Conservation (phyloP, 2,888 invertebrate genomes). For the Drosophila algonquin region DNA sequence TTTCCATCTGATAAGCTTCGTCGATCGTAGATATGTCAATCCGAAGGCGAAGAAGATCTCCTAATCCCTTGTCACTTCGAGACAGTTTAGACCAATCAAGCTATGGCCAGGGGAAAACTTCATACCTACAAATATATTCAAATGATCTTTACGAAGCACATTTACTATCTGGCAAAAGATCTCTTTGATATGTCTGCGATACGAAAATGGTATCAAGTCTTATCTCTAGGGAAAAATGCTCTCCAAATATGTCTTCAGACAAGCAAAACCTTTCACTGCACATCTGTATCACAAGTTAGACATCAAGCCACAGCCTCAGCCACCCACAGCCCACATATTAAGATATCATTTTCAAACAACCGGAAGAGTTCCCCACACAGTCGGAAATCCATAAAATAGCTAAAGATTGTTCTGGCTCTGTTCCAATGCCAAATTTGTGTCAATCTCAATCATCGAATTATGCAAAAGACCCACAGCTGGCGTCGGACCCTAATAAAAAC, state of each 20-base stretch:
- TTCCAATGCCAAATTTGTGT: conserved; percentile 44
- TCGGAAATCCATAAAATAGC: conserved; percentile 26
- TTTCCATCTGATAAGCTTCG: conserved; percentile 36
- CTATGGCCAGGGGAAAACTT: neutral
- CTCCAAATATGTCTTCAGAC: conserved; percentile 10
- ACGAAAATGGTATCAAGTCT: conserved; percentile 5
- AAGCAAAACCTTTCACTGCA: conserved; percentile 32
- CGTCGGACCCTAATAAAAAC: conserved; percentile 45
- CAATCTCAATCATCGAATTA: conserved; percentile 57
- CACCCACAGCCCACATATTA: conserved; percentile 59
- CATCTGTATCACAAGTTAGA: neutral
- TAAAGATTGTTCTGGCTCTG: conserved; percentile 27
- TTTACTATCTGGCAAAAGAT: conserved; percentile 24
- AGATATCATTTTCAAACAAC: conserved; percentile 20
- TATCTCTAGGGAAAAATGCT: neutral
- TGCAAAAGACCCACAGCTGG: conserved; percentile 69
- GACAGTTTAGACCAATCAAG: conserved; percentile 20
- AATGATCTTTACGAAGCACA: conserved; percentile 10
- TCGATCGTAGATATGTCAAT: conserved; percentile 64
- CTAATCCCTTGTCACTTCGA: conserved; percentile 56
- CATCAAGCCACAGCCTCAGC: conserved; percentile 7
- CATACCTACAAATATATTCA: conserved; percentile 14
- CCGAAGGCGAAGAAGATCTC: conserved; percentile 52
- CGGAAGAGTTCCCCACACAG: conserved; percentile 53
- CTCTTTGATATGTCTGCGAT: conserved; percentile 30